A percentile compares a stretch with the other conserved stretches of the same genome.
Conservation (phyloP, 2,888 invertebrate genomes). For the Lasioglossum pauxillum region DNA sequence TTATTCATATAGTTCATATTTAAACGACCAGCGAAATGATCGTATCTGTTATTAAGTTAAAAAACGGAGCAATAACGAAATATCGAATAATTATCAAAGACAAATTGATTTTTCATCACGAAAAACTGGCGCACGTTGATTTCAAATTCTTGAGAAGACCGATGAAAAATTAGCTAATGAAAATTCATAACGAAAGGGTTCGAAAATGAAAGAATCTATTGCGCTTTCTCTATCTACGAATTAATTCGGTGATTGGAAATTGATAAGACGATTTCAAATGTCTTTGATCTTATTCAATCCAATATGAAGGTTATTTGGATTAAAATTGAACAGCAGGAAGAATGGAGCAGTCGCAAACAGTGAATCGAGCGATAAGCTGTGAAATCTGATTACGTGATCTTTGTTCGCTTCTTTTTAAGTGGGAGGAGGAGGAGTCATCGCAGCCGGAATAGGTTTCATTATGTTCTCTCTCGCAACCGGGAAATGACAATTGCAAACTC, state of each 20-base stretch:
- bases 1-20: too few species aligned
- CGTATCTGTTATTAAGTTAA: too few species aligned
- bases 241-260: not conserved
- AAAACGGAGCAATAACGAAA: too few species aligned
- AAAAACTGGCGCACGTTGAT: too few species aligned
- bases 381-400: constrained; percentile 36
- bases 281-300: not conserved
- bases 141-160: not conserved
- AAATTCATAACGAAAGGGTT: not conserved
- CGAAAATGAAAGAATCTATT: not conserved
- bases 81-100: too few species aligned
- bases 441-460: constrained; percentile 59
- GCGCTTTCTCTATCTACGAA: not conserved
- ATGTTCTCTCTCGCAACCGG: constrained; percentile 50
- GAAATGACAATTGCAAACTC: constrained; percentile 53
- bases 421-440: constrained; percentile 29
- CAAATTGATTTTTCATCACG: too few species aligned
- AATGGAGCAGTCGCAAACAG: not conserved
- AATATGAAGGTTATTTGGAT: not conserved
- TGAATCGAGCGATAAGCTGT: constrained; percentile 11
- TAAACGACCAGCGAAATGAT: too few species aligned
- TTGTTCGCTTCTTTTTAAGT: constrained; percentile 20
- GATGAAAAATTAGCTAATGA: not conserved
- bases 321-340: not conserved
- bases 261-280: not conserved